Conservation (phyloP, 2,797 vertebrate genomes). For the Chrysocyon brachyurus region DNA sequence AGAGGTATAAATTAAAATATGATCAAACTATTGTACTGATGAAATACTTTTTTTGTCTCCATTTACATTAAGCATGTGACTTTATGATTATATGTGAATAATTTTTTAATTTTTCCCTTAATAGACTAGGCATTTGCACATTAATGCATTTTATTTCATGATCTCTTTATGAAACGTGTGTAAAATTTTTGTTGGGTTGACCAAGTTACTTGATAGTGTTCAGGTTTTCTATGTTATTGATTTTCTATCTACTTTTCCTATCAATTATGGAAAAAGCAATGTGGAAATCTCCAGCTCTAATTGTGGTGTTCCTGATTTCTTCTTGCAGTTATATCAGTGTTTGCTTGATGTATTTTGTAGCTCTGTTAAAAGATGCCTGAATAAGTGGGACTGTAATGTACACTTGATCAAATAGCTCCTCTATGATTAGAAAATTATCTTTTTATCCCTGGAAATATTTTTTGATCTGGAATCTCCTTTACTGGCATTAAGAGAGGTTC, state of each 20-base stretch:
- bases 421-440: background rate
- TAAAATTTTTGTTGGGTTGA: background rate
- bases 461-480: conserved; percentile 15
- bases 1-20: background rate
- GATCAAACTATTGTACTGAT: background rate
- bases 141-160: conserved; percentile 30
- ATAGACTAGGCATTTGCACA: background rate
- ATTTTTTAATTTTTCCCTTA: background rate
- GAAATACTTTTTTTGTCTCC: background rate
- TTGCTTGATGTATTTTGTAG: conserved; percentile 39
- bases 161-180: background rate
- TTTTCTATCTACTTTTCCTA: background rate
- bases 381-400: background rate
- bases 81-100: background rate
- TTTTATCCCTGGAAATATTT: background rate
- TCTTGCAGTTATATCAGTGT: background rate
- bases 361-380: background rate
- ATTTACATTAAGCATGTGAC: background rate
- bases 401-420: background rate
- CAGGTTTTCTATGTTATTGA: background rate
- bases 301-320: background rate
- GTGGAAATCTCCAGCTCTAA: background rate
- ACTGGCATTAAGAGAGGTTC: background rate
- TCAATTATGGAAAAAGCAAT: background rate
- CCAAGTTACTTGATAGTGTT: background rate